Evolutionary conservation across 2,888 invertebrate genomes (phyloP), one percentile per base, ranked within the genome.

Genomic region (Sylvicola fuscatus): DNA sequence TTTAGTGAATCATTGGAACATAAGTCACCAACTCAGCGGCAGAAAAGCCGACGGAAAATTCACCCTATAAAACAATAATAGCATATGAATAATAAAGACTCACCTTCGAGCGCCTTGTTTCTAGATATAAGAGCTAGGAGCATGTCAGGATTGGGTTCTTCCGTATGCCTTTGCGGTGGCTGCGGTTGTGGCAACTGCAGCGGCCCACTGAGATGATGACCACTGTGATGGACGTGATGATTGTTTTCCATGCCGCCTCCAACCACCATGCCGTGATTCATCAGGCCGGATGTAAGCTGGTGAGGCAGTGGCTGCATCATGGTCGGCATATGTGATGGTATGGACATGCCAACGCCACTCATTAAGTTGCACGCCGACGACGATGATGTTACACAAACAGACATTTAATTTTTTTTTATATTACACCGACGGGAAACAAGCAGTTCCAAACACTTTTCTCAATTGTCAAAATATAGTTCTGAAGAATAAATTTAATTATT

Each of bases 101-200:
- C n/a, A 87, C 87, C 86, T 82, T 86, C 86, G 33, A 87, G 66
- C 40, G 80, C 76, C 60, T 86, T 84, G 60, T 87, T 87, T 53
- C 84, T 70, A 28, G 84, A 80, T 40, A 87, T 66, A 38, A 87
- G 65, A 10, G 86, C 84, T 33, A 86, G 65, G 37, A 87, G 66
- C 44, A 87, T 80, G 52, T 87, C 86, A 14, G 84, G 81, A 54
- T 79, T 81, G 40, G 81, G 81, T 48, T 72, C 63, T 45, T 67
- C 50, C 16, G 15, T 53, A 54, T 38, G 54, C 37, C 31, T 40
- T 35, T 21, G 48, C 41, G 54, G 21, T 21, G 4, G 21, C 21
- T 21, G 21, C 21, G 21, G 21, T 21, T 21, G 21, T 8, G 21
- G 21, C 21, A 21, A 21, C 21, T 21, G 21, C 21, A 21, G 4